Percentiles rank a stretch among this genome's conserved stretches.
Conservation (phyloP, 92 coral and sea anemone species). For the Siderastrea siderea region DNA sequence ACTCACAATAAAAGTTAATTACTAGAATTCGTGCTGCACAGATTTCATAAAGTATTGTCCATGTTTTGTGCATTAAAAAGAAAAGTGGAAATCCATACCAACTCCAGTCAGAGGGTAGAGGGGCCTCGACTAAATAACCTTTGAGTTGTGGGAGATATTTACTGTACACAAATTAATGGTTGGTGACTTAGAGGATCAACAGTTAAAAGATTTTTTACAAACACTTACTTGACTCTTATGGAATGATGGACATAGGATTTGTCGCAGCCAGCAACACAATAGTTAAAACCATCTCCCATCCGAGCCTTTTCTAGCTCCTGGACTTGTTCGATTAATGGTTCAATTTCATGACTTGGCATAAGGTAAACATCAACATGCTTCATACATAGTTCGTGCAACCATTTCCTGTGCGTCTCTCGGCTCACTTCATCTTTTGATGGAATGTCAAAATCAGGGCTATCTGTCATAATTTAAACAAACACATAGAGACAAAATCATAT, state of each 20-base stretch:
- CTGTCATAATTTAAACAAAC: constrained; percentile 3
- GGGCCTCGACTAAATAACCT: too few relatives aligned
- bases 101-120: too few relatives aligned
- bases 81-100: too few relatives aligned
- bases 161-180: background rate
- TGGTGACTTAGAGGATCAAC: background rate
- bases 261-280: constrained; percentile 43
- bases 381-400: constrained; percentile 67
- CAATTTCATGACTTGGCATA: constrained; percentile 28
- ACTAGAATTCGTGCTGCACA: too few relatives aligned
- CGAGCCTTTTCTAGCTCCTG: constrained; percentile 34
- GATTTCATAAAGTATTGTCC: too few relatives aligned
- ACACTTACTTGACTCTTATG: constrained; percentile 46
- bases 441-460: constrained; percentile 43
- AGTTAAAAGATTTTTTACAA: background rate
- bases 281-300: constrained; percentile 26
- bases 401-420: constrained; percentile 53
- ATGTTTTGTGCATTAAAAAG: too few relatives aligned
- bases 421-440: constrained; percentile 42
- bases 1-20: too few relatives aligned
- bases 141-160: background rate
- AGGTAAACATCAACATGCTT: constrained; percentile 50
- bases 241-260: constrained; percentile 43
- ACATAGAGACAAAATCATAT: background rate
- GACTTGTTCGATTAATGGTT: constrained; percentile 48